Conservation (phyloP, 2,888 invertebrate genomes). For the Tipula unca region DNA sequence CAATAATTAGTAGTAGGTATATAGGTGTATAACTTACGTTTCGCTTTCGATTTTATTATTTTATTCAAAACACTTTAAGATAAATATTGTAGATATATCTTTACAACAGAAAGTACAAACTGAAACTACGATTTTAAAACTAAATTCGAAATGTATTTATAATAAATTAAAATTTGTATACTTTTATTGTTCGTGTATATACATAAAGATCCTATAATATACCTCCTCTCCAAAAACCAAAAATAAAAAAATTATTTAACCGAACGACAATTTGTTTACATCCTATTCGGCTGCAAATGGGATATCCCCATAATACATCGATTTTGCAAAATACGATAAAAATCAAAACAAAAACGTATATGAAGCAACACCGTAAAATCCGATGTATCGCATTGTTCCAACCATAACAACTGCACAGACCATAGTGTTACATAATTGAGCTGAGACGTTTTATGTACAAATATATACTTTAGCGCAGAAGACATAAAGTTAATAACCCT, state of each 20-base stretch:
- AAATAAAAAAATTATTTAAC: not conserved
- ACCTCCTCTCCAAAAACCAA: not conserved
- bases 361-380: not conserved
- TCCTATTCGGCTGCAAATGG: not conserved
- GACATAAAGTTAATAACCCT: not conserved
- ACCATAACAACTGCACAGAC: no score
- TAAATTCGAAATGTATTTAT: not conserved
- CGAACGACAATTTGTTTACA: no score
- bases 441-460: not conserved
- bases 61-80: not conserved
- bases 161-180: not conserved
- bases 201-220: not conserved
- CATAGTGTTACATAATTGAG: not conserved
- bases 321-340: not conserved
- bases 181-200: not conserved
- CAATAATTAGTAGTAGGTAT: no score
- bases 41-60: not conserved
- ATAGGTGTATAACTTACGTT: no score
- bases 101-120: not conserved
- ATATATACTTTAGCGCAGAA: no score
- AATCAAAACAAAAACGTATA: not conserved
- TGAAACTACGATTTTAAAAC: not conserved
- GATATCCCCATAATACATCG: not conserved
- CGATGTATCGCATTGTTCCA: not conserved
- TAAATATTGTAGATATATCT: not conserved